Evolutionary conservation across 1,140 invertebrate species (phyloP).

Genomic region (Mamestra configurata): DNA sequence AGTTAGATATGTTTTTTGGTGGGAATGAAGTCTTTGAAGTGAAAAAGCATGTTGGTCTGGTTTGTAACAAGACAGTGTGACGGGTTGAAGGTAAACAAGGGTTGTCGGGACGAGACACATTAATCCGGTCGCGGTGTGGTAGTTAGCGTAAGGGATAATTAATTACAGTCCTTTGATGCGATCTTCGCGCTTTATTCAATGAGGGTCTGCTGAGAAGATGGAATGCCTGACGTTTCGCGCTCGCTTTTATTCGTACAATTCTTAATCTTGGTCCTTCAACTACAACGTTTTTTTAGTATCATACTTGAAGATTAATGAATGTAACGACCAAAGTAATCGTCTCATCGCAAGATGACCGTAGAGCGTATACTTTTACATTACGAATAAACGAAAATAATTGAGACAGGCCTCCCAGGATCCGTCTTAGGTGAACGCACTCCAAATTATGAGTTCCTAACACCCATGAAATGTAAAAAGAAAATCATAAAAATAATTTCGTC

Average conservation of each 20-base stretch:
- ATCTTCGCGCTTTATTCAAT: conserved; percentile 35
- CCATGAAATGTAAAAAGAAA: conserved; percentile 42
- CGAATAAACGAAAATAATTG: background rate
- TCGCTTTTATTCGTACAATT: conserved; percentile 27
- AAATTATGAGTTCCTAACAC: conserved; percentile 40
- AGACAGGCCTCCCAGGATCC: conserved; percentile 23
- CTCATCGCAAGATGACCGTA: background rate
- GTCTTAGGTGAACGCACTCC: conserved; percentile 30
- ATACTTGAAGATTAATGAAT: conserved; percentile 38
- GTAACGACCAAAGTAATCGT: background rate
- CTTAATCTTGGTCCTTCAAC: conserved; percentile 16
- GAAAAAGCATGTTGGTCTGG: conserved; percentile 35
- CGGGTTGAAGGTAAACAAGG: conserved; percentile 46
- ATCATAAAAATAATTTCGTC: conserved; percentile 24
- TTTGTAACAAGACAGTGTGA: conserved; percentile 45
- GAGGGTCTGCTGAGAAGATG: conserved; percentile 35
- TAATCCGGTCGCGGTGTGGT: conserved; percentile 32
- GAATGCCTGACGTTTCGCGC: conserved; percentile 30
- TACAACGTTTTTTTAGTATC: conserved; percentile 13
- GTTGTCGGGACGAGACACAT: conserved; percentile 36
- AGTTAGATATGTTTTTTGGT: conserved; percentile 44
- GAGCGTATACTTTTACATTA: background rate
- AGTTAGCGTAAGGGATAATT: conserved; percentile 45
- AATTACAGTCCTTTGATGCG: conserved; percentile 46
- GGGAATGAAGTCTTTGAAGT: conserved; percentile 30